Percentiles rank a stretch among this genome's conserved stretches.
Evolutionary conservation across 2,888 invertebrate species (phyloP).

Genomic region (Stenoptilia bipunctidactyla): DNA sequence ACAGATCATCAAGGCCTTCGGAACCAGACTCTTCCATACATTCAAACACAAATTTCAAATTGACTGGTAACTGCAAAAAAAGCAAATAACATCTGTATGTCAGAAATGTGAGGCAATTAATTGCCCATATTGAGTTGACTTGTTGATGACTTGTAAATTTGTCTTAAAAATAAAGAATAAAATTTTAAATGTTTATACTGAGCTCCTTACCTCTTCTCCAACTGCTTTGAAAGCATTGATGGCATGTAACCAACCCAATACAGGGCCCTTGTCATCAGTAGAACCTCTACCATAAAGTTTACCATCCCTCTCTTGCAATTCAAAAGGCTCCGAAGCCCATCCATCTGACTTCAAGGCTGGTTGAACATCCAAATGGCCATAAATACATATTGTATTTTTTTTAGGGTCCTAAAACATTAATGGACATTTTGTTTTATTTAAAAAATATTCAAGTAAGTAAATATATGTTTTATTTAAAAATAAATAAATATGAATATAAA

Average conservation of each 20-base stretch:
- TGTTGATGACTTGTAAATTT: too few species aligned
- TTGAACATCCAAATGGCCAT: conserved; percentile 98
- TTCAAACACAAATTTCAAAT: conserved; percentile 93
- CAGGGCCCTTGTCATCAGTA: conserved; percentile 95
- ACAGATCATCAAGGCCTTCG: conserved; percentile 91
- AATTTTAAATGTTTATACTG: too few species aligned
- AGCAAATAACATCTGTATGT: background rate
- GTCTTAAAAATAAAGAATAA: too few species aligned
- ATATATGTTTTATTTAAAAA: too few species aligned
- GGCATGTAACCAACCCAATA: conserved; percentile 95
- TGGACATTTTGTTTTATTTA: conserved; percentile 1
- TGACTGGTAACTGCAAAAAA: conserved; percentile 74
- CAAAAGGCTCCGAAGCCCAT: conserved; percentile 96
- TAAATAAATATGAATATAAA: too few species aligned
- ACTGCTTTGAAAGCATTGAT: conserved; percentile 87
- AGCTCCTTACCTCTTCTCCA: conserved; percentile 68
- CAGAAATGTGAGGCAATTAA: background rate
- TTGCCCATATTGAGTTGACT: too few species aligned
- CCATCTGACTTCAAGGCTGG: conserved; percentile 94
- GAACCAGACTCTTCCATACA: conserved; percentile 99
- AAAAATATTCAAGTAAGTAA: too few species aligned
- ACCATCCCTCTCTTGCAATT: conserved; percentile 86
- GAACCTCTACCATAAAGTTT: conserved; percentile 94
- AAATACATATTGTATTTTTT: conserved; percentile 94
- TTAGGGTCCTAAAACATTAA: conserved; percentile 70